Percentiles rank a stretch among this genome's conserved stretches.
Evolutionary conservation across 2,113 vertebrate genomes (phyloP).

Genomic region (Piliocolobus tephrosceles): DNA sequence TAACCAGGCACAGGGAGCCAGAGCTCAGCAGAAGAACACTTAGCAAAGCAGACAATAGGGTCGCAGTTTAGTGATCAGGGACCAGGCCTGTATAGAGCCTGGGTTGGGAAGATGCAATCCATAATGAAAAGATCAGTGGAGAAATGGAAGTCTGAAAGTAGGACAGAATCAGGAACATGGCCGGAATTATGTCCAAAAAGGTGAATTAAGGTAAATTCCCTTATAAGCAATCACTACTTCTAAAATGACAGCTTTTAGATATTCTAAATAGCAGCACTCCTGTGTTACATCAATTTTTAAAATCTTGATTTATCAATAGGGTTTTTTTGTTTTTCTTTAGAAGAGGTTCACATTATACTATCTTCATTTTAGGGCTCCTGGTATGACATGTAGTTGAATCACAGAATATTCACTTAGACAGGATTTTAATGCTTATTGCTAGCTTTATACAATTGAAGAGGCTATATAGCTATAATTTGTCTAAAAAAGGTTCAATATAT

Average conservation of each 20-base stretch:
- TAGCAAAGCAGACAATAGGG: background rate
- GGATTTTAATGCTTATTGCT: background rate
- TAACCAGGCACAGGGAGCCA: background rate
- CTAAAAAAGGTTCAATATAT: background rate
- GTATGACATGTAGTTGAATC: background rate
- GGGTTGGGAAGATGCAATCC: background rate
- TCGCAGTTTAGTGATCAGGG: background rate
- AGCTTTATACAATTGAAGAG: background rate
- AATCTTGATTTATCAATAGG: background rate
- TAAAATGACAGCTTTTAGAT: background rate
- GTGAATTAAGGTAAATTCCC: background rate
- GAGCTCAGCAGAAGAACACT: background rate
- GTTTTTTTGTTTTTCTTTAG: background rate
- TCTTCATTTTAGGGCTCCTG: background rate
- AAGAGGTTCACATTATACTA: background rate
- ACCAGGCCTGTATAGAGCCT: background rate
- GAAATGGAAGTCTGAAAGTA: background rate
- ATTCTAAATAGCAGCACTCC: background rate
- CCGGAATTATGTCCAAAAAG: background rate
- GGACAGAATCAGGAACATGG: rapidly evolving
- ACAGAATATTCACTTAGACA: background rate
- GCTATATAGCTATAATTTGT: background rate
- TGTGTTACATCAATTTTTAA: background rate
- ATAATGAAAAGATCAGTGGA: background rate
- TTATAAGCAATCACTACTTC: background rate